Evolutionary conservation across 2,113 vertebrate genomes (phyloP).

Genomic region (Irena cyanogastra): DNA sequence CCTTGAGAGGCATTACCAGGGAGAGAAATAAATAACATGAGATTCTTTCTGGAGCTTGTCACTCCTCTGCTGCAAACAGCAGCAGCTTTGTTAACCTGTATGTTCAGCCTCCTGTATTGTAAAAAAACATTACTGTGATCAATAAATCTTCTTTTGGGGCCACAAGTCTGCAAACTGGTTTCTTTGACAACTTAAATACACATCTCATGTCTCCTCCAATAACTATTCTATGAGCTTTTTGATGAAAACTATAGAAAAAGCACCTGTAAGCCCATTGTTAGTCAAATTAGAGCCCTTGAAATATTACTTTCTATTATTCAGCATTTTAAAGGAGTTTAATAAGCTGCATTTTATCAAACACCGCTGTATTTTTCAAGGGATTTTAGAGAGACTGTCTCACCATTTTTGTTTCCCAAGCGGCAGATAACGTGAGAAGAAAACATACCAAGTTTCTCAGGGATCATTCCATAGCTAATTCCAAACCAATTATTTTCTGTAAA

Average conservation of each 20-base stretch:
- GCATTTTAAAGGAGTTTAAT: neutral
- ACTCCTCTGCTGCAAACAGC: neutral
- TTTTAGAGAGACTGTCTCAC: neutral
- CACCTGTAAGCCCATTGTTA: neutral
- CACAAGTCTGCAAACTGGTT: neutral
- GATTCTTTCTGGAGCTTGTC: neutral
- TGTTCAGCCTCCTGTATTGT: accelerated
- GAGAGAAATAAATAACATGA: neutral
- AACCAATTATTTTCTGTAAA: neutral
- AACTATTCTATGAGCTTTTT: neutral
- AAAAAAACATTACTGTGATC: neutral
- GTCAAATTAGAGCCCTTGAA: neutral
- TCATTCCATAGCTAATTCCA: neutral
- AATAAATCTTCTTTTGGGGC: neutral
- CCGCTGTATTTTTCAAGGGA: neutral
- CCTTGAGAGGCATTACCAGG: neutral
- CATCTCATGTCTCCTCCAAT: neutral
- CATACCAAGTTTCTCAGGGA: neutral
- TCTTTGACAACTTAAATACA: neutral
- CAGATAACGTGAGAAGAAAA: neutral
- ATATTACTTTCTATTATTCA: neutral
- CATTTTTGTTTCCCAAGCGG: neutral
- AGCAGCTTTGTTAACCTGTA: neutral
- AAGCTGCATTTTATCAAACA: neutral
- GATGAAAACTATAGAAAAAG: neutral